These are phyloP conservation scores for Silurus meridionalis DNA, from an alignment of 2,113 vertebrate species.

Conservation along the genomic window DNA sequence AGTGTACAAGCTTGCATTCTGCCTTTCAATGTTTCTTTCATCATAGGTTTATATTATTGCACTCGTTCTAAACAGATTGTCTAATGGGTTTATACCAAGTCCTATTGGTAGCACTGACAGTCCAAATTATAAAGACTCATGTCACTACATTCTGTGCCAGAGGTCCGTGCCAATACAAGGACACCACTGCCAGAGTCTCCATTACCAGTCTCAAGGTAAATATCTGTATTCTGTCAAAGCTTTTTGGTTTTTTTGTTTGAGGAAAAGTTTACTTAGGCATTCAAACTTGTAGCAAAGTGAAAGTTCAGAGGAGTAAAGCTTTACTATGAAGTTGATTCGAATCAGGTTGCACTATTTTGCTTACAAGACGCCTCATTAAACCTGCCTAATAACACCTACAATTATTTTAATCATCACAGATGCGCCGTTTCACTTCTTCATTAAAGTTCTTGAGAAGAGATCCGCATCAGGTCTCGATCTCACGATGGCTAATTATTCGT, in stretches of 20 bases:
- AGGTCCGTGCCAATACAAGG: neutral
- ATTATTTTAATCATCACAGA: neutral
- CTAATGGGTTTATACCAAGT: neutral
- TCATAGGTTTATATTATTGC: neutral
- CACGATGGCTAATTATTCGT: constrained; percentile 35
- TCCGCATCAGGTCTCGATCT: neutral
- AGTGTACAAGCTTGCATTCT: neutral
- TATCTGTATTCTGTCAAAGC: neutral
- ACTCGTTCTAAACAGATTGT: neutral
- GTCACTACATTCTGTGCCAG: neutral
- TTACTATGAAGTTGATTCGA: neutral
- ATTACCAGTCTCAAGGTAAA: neutral
- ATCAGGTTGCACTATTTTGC: neutral
- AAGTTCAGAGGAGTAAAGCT: neutral
- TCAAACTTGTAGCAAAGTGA: neutral
- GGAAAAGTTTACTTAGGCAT: neutral
- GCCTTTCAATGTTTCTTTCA: neutral
- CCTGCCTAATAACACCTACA: neutral
- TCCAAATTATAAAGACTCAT: neutral
- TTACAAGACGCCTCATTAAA: neutral
- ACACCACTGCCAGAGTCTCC: neutral
- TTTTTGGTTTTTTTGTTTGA: neutral
- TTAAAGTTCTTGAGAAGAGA: neutral
- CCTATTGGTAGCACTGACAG: neutral
- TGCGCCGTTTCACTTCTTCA: neutral